A percentile compares a stretch with the other conserved stretches of the same genome.
Conservation (phyloP, 2,113 vertebrate species). For the Oryzias javanicus region DNA sequence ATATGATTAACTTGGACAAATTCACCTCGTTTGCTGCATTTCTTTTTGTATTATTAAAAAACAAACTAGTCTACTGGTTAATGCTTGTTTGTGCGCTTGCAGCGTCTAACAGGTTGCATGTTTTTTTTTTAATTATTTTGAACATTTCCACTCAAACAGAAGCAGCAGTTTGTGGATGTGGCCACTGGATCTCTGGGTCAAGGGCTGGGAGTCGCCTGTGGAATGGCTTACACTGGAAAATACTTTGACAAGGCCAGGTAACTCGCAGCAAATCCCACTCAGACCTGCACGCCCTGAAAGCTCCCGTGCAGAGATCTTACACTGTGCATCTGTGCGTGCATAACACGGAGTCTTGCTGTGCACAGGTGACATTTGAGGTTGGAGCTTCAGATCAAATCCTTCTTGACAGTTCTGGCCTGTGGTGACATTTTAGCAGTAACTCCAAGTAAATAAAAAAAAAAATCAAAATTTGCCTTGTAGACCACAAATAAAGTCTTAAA, state of each 20-base stretch:
- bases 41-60: constrained; percentile 3
- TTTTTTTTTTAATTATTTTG: constrained; percentile 9
- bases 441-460: background rate
- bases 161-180: constrained; percentile 93
- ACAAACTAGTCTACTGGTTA: constrained; percentile 8
- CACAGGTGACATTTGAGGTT: constrained; percentile 49
- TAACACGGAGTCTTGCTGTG: constrained; percentile 25
- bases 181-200: constrained; percentile 95
- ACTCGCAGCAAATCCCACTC: background rate
- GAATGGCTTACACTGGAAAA: constrained; percentile 96
- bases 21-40: background rate
- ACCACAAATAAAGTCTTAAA: constrained; percentile 2
- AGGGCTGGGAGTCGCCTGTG: constrained; percentile 92
- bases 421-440: constrained; percentile 19
- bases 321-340: constrained; percentile 4
- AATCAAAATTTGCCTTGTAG: constrained; percentile 17
- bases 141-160: constrained; percentile 71
- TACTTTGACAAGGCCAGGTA: constrained; percentile 94
- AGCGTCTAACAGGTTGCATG: constrained; percentile 4
- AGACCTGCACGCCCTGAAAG: background rate
- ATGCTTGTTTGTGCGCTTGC: background rate
- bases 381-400: constrained; percentile 14
- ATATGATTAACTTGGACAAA: background rate
- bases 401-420: constrained; percentile 31
- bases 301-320: background rate